Evolutionary conservation across 2,888 invertebrate genomes (phyloP), one percentile per base, ranked within the genome.

Genomic region (Drosophila putrida): DNA sequence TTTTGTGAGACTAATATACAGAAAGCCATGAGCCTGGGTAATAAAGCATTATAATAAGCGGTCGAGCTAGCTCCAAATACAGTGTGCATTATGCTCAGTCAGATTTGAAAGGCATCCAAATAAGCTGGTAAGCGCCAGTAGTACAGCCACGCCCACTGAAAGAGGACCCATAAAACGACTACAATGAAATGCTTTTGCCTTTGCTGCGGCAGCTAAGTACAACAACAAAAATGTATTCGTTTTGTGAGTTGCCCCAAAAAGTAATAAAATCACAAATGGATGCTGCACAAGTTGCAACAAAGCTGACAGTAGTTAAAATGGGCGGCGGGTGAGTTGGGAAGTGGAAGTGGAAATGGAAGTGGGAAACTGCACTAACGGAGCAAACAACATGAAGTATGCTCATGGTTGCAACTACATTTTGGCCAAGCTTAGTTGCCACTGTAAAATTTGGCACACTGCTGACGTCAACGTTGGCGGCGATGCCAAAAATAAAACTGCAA

Each of bases 261-360:
- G 82, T 89, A 80, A 83, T 89, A 87, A 83, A 89, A 87, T 75
- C 70, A 54, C 66, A 89, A 89, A 83, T 84, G 84, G 82, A 89
- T 83, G 85, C 72, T 80, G 67, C 63, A 47, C 50, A 59, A 67
- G 70, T 82, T 82, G 84, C 69, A 80, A 71, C 67, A 77, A 78
- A 84, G 58, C 61, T 63, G 65, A 59, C 49, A 58, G 43, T 9
- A 51, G 4, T 11, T 31, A 58, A 49, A 33, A 11, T 43, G 13
- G 25, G 15, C 15, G 28, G 15, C 20, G 15, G 9, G 46, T 1
- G 13, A 0, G 8, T 1, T 15, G 0, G 15, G 9, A 10, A 0
- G 33, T 13, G 28, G 46, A n/a, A 46, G 25, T 0, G 15, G 9
- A 10, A 0, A 27, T 13, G 28, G 46, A n/a, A 46, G 35, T 35